phyloP scores from a whole-genome alignment of 1,140 invertebrate species.

The Drosophila ananassae region DNA sequence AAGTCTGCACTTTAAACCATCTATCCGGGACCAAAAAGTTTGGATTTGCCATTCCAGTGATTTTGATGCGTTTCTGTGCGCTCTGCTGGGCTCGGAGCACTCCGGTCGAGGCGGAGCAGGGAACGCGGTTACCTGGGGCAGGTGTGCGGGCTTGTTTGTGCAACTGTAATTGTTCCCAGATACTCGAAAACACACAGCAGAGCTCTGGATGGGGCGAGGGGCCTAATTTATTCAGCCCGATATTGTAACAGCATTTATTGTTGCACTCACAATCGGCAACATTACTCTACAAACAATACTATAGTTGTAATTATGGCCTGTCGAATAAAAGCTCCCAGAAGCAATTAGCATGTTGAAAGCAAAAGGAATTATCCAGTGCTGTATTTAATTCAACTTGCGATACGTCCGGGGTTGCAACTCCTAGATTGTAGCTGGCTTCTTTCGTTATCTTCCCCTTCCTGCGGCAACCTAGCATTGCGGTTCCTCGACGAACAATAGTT shows the following conservation, averaged over 20 bases:
- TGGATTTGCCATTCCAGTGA: constrained; percentile 40
- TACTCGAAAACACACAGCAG: constrained; percentile 45
- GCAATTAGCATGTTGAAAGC: constrained; percentile 62
- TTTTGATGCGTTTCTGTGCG: constrained; percentile 63
- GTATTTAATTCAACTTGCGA: constrained; percentile 53
- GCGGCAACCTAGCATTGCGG: too few relatives aligned
- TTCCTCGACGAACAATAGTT: background rate
- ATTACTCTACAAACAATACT: constrained; percentile 13
- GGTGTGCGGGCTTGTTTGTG: constrained; percentile 28
- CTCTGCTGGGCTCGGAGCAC: constrained; percentile 54
- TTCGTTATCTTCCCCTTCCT: background rate
- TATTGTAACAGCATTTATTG: constrained; percentile 25
- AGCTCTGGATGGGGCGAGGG: constrained; percentile 47
- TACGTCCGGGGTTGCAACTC: constrained; percentile 16
- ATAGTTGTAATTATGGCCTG: constrained; percentile 17
- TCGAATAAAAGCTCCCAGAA: constrained; percentile 11
- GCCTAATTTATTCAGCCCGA: constrained; percentile 49
- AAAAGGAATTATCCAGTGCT: constrained; percentile 45
- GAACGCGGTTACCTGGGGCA: constrained; percentile 2
- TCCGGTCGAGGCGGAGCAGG: constrained; percentile 31
- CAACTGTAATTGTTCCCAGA: constrained; percentile 25
- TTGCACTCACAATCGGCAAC: constrained; percentile 20
- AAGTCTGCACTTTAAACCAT: constrained; percentile 2
- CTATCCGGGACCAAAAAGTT: constrained; percentile 3
- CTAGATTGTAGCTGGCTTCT: background rate